Percentiles rank a stretch among this genome's conserved stretches.
Evolutionary conservation across 2,888 invertebrate genomes (phyloP).

Genomic region (Holacanthella duospinosa): DNA sequence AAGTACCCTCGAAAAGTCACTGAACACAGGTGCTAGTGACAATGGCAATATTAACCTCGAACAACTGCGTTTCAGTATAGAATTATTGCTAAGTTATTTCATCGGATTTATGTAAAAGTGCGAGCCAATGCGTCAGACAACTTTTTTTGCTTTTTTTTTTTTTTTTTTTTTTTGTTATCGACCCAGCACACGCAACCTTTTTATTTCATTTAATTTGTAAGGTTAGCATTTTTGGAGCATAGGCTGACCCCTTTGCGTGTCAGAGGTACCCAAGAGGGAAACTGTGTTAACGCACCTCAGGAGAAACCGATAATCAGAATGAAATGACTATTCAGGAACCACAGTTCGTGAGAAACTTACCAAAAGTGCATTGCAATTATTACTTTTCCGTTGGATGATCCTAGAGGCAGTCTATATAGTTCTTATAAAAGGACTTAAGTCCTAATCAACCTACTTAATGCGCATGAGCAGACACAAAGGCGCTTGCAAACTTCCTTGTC

Average conservation of each 20-base stretch:
- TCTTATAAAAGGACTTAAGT: not conserved
- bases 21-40: too few relatives aligned
- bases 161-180: not conserved
- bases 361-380: conserved; percentile 4
- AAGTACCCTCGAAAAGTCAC: too few relatives aligned
- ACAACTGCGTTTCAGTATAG: not conserved
- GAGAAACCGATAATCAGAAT: conserved; percentile 3
- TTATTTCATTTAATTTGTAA: not conserved
- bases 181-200: not conserved
- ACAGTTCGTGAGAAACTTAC: not conserved
- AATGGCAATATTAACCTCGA: too few relatives aligned
- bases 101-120: conserved; percentile 1
- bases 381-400: too few relatives aligned
- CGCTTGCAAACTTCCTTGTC: too few relatives aligned
- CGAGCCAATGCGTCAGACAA: not conserved
- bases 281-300: not conserved
- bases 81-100: not conserved
- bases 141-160: not conserved
- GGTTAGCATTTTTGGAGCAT: not conserved
- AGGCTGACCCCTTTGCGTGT: not conserved
- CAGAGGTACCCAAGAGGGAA: not conserved
- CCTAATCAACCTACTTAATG: not conserved
- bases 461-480: not conserved
- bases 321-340: not conserved
- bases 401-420: too few relatives aligned